These are phyloP conservation scores for Halictus ligatus DNA, from an alignment of 2,888 invertebrate genomes.

Conservation along the genomic window DNA sequence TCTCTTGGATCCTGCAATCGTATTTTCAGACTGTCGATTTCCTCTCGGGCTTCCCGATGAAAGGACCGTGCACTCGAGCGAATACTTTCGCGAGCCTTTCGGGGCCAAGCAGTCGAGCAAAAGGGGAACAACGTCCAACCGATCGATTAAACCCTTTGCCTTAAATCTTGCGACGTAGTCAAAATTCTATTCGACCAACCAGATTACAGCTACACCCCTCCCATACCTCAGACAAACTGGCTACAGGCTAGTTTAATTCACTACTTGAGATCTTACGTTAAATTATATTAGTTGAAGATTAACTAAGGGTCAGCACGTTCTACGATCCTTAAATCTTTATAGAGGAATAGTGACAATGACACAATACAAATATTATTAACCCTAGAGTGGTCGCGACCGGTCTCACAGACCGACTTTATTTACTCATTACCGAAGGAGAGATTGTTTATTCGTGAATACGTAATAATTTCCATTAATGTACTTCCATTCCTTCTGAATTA, in stretches of 20 bases:
- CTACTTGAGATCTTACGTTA: background rate
- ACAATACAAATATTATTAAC: no score
- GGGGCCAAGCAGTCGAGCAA: conserved; percentile 23
- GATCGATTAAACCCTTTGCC: conserved; percentile 1
- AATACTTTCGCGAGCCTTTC: conserved; percentile 1
- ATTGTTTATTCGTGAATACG: no score
- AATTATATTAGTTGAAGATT: background rate
- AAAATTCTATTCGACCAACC: background rate
- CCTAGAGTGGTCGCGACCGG: no score
- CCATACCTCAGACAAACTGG: background rate
- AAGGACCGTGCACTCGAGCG: conserved; percentile 21
- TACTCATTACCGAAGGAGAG: no score
- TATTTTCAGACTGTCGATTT: conserved; percentile 55
- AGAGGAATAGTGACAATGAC: no score
- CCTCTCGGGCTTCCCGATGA: conserved; percentile 28
- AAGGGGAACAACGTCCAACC: background rate
- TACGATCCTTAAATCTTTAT: no score
- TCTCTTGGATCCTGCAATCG: conserved; percentile 50
- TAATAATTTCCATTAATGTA: no score
- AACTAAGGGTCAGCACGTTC: no score
- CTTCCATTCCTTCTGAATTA: no score
- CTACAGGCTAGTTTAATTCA: background rate
- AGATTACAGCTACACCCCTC: background rate
- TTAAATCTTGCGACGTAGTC: background rate
- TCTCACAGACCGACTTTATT: no score